Conservation (phyloP, 1,140 invertebrate species). For the Pemphigus obesinymphae region DNA sequence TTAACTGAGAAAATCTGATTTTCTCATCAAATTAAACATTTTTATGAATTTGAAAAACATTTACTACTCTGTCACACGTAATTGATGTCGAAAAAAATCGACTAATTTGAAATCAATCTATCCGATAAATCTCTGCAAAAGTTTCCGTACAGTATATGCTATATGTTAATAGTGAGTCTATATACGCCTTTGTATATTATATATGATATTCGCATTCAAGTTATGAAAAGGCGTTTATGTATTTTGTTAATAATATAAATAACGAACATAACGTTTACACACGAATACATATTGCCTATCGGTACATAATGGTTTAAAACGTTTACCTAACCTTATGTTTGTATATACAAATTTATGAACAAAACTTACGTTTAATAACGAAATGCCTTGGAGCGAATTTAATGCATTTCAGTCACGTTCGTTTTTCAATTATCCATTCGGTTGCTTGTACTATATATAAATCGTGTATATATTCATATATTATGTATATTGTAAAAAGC, state of each 20-base stretch:
- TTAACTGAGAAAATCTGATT: too few relatives aligned
- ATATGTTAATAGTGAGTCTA: too few relatives aligned
- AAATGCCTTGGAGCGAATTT: not conserved
- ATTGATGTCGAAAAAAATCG: too few relatives aligned
- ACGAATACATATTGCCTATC: not conserved
- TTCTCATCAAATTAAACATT: too few relatives aligned
- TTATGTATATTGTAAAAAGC: not conserved
- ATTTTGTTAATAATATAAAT: not conserved
- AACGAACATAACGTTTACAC: slow-evolving; percentile 1
- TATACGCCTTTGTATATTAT: not conserved
- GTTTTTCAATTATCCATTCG: slow-evolving; percentile 30
- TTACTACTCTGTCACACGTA: too few relatives aligned
- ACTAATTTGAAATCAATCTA: not conserved
- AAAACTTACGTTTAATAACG: slow-evolving; percentile 14
- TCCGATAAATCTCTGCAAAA: not conserved
- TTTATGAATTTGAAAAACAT: too few relatives aligned
- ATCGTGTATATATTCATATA: not conserved
- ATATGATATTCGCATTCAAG: not conserved
- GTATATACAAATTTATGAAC: not conserved
- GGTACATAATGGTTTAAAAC: not conserved
- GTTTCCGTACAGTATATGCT: too few relatives aligned
- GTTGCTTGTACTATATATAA: not conserved
- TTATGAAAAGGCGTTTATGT: not conserved
- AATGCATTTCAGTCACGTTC: slow-evolving; percentile 26
- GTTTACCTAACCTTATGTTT: not conserved